Evolutionary conservation across 2,113 vertebrate genomes (phyloP).

Genomic region (Centrocercus urophasianus): DNA sequence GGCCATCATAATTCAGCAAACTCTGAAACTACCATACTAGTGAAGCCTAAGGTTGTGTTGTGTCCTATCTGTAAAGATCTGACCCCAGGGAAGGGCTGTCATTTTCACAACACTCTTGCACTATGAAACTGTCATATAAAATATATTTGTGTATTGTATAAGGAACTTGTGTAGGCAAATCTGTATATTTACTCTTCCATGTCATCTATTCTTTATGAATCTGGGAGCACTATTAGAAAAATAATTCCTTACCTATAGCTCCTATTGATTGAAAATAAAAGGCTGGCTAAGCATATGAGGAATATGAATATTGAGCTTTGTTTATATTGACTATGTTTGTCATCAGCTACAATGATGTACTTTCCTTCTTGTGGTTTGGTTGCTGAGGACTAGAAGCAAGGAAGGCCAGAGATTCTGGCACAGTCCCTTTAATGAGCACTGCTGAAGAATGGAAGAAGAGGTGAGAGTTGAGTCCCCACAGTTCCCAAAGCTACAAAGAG

Average conservation of each 20-base stretch:
- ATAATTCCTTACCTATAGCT: background rate
- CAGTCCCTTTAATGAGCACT: background rate
- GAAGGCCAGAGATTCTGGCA: background rate
- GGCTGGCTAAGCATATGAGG: background rate
- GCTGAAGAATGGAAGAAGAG: background rate
- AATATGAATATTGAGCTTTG: background rate
- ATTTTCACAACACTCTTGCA: background rate
- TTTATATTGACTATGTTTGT: background rate
- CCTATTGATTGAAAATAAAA: background rate
- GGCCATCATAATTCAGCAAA: background rate
- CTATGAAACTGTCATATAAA: conserved; percentile 2
- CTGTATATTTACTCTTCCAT: background rate
- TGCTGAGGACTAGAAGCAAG: background rate
- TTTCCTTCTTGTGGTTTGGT: background rate
- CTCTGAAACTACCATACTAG: background rate
- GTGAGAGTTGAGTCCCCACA: background rate
- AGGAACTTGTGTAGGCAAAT: background rate
- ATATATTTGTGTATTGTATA: conserved; percentile 15
- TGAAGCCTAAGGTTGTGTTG: background rate
- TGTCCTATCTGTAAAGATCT: background rate
- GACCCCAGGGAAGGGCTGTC: background rate
- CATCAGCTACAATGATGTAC: background rate
- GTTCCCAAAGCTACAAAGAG: background rate
- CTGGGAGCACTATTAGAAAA: background rate
- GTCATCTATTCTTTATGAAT: background rate